phyloP scores from a whole-genome alignment of 2,797 vertebrate species.

The Falco columbarius region DNA sequence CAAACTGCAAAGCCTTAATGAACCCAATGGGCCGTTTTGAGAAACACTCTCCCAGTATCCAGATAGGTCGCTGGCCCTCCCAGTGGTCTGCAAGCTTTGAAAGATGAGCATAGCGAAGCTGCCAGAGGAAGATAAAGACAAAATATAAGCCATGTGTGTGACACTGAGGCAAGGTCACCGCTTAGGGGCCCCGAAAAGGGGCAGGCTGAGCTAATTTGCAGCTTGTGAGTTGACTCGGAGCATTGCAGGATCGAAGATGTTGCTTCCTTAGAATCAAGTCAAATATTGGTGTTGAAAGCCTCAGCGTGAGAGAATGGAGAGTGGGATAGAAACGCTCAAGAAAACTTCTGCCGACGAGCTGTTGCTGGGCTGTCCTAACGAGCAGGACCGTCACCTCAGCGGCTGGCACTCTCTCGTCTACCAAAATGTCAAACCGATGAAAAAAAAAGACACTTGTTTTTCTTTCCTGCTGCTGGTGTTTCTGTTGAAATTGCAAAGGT shows the following conservation, averaged over 20 bases:
- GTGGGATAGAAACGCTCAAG: background rate
- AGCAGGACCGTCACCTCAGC: background rate
- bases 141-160: background rate
- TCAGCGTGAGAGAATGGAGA: background rate
- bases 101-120: background rate
- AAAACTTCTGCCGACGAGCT: conserved; percentile 38
- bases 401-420: conserved; percentile 16
- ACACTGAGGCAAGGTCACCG: background rate
- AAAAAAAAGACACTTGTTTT: background rate
- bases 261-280: background rate
- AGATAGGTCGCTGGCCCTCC: background rate
- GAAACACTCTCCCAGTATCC: background rate
- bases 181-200: accelerated
- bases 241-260: background rate
- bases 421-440: background rate
- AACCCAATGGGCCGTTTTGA: background rate
- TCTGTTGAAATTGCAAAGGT: conserved; percentile 36
- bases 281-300: background rate
- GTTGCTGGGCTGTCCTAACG: conserved; percentile 2
- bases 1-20: background rate
- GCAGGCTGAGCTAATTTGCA: background rate
- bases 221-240: background rate
- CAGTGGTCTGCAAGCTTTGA: background rate
- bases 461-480: background rate
- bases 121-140: background rate